phyloP scores from a whole-genome alignment of 2,888 invertebrate species.

The Epinotia brunnichana region DNA sequence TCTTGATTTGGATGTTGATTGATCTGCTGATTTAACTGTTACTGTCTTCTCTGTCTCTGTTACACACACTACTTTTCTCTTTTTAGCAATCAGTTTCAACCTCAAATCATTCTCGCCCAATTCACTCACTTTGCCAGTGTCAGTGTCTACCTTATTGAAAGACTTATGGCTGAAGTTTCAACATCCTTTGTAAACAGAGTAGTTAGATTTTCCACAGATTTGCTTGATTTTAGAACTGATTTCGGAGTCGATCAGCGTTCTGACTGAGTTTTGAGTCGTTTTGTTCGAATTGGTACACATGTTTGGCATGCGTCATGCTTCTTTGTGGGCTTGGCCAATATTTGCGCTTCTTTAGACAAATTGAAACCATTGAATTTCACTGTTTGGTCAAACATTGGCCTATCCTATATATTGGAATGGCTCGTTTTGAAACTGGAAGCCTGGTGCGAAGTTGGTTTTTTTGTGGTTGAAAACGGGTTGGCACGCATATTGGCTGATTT shows the following conservation, averaged over 20 bases:
- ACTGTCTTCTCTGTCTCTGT: too few relatives aligned
- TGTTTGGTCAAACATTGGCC: conserved; percentile 15
- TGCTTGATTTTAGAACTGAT: conserved; percentile 17
- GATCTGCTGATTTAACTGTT: too few relatives aligned
- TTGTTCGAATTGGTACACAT: conserved; percentile 17
- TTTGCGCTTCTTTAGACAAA: neutral
- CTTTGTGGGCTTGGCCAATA: conserved; percentile 42
- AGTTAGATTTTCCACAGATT: conserved; percentile 11
- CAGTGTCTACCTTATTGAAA: neutral
- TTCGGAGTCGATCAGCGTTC: conserved; percentile 27
- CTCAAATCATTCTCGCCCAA: too few relatives aligned
- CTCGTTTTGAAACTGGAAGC: too few relatives aligned
- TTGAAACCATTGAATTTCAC: neutral
- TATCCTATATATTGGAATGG: neutral
- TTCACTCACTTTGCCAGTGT: neutral
- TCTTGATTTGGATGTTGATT: too few relatives aligned
- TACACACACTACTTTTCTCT: too few relatives aligned
- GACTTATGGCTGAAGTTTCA: neutral
- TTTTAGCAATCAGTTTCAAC: too few relatives aligned
- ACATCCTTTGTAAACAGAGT: neutral
- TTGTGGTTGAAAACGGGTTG: conserved; percentile 49
- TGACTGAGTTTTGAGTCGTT: conserved; percentile 32
- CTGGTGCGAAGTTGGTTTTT: neutral
- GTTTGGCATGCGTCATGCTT: conserved; percentile 33
- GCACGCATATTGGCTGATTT: conserved; percentile 32